A percentile compares a stretch with the other conserved stretches of the same genome.
These are phyloP conservation scores for Fragum fragum DNA, from an alignment of 2,888 invertebrate genomes.

Conservation along the genomic window DNA sequence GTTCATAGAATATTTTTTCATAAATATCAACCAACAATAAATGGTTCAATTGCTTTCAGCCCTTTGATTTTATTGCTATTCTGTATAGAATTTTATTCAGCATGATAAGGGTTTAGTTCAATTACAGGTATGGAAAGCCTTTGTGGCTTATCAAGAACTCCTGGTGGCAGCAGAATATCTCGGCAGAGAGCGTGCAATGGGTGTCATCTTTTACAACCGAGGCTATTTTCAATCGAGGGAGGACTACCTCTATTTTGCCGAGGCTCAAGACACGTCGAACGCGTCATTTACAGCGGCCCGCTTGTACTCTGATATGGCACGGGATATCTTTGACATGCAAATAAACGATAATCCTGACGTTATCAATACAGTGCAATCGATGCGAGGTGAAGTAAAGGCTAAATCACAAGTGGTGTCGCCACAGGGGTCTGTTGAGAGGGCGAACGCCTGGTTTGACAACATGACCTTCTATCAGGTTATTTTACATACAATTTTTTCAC, in stretches of 20 bases:
- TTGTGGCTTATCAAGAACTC: conserved; percentile 79
- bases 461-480: conserved; percentile 75
- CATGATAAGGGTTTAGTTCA: too few relatives aligned
- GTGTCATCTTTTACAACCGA: conserved; percentile 75
- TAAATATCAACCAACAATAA: too few relatives aligned
- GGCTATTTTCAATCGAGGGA: conserved; percentile 72
- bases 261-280: conserved; percentile 74
- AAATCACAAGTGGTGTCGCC: conserved; percentile 46
- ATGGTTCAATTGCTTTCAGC: too few relatives aligned
- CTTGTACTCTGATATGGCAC: conserved; percentile 72
- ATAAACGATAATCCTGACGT: conserved; percentile 25
- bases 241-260: conserved; percentile 74
- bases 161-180: conserved; percentile 76
- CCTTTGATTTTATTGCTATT: too few relatives aligned
- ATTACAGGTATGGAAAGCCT: conserved; percentile 74
- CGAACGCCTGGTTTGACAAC: conserved; percentile 76
- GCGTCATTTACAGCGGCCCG: conserved; percentile 73
- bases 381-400: conserved; percentile 70
- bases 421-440: conserved; percentile 64
- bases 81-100: too few relatives aligned
- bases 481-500: too few relatives aligned
- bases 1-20: too few relatives aligned
- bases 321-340: conserved; percentile 65
- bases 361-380: conserved; percentile 31
- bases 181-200: conserved; percentile 76